Base-by-base conservation (phyloP, 2,888 invertebrate genomes). In the Hydroisotoma schaefferi region DNA sequence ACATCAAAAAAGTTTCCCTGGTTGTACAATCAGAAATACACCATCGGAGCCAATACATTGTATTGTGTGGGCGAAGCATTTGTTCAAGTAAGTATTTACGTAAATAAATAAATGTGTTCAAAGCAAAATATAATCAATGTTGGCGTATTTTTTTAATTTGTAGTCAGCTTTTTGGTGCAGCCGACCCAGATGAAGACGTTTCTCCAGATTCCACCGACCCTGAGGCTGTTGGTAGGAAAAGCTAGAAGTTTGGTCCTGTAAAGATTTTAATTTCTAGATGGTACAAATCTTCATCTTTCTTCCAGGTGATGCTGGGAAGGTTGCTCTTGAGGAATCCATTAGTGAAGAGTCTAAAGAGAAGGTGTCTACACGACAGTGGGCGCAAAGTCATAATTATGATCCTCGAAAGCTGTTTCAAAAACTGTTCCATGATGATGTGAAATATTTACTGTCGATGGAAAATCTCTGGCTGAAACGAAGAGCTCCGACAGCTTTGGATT, bases 41-140 rank as follows among this genome's bases (percentile, higher is more conserved):
- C 99, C 99, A 0, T 97, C 95, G 0, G 98, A 99, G 77, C 94
- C 94, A 0, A 95, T 99, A 72, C 99, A 99, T 78, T 99, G 99
- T 77, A 94, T 99, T 71, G 97, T 99, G 22, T 99, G 99, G 99
- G 91, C 95, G 0, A 99, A 99, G 78, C 95, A 97, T 81, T 83
- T 99, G 10, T 99, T 98, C 79, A 97, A 97, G 88, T 91, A 78
- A 81, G 83, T 79, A 25, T 52, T 52, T 48, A 33, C 15, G 33
- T 27, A 8, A 18, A 38, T 54, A 8, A 46, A 40, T 33, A 27
- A 33, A 26, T 38, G 10, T 27, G 20, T n/a, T n/a, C n/a, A n/a
- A n/a, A n/a, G n/a, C 8, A 15, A 15, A 33, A 33, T 10, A 15
- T 33, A 33, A 15, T 33, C 15, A 10, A 40, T 47, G 23, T 1